Conservation (phyloP, 2,113 vertebrate species). For the Melanerpes formicivorus region DNA sequence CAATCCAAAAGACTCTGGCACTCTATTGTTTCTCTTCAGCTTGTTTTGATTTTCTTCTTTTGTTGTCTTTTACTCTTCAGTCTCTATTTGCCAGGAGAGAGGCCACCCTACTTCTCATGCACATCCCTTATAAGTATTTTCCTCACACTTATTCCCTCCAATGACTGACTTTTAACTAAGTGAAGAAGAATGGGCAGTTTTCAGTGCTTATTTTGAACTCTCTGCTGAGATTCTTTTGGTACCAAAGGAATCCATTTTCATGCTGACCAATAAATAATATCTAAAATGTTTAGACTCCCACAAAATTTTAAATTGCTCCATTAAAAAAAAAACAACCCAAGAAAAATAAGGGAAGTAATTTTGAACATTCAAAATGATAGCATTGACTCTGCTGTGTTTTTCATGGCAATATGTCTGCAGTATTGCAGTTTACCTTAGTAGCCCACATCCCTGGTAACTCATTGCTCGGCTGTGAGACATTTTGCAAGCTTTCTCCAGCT, state of each 20-base stretch:
- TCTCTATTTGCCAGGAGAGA: neutral
- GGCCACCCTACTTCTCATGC: neutral
- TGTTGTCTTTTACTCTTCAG: neutral
- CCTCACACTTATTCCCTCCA: neutral
- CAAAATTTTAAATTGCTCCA: neutral
- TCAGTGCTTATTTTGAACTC: neutral
- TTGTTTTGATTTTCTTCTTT: neutral
- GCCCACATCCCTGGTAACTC: neutral
- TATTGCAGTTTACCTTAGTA: neutral
- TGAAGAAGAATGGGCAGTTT: neutral
- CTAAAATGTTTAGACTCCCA: neutral
- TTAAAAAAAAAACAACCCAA: neutral
- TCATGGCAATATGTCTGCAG: neutral
- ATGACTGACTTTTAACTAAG: neutral
- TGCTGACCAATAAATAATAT: neutral
- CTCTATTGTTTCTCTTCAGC: neutral
- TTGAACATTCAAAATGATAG: neutral
- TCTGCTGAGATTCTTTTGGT: neutral
- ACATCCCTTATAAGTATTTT: neutral
- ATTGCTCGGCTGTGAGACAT: fast-evolving
- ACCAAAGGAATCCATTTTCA: neutral
- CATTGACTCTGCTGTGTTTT: neutral
- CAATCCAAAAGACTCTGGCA: neutral
- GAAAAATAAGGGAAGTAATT: neutral
- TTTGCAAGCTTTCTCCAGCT: fast-evolving